A percentile compares a stretch with the other conserved stretches of the same genome.
Evolutionary conservation across 2,113 vertebrate genomes (phyloP).

Genomic region (Epinephelus cyanopodus): DNA sequence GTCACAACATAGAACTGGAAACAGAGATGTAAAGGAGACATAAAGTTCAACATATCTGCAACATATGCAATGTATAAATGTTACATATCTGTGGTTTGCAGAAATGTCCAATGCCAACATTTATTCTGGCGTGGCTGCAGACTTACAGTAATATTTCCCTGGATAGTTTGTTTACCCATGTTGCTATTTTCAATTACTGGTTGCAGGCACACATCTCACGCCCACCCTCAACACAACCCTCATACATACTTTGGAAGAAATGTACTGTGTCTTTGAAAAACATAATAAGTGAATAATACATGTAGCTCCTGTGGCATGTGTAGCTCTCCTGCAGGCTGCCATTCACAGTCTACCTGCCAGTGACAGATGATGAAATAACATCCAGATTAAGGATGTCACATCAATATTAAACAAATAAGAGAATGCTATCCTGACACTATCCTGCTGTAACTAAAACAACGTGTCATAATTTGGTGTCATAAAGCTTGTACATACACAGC

Average conservation of each 20-base stretch:
- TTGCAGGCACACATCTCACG: background rate
- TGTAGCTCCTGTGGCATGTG: background rate
- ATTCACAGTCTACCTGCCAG: slow-evolving; percentile 8
- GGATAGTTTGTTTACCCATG: background rate
- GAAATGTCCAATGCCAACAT: too few species aligned
- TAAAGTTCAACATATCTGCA: too few species aligned
- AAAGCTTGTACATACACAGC: background rate
- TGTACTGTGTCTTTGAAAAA: slow-evolving; percentile 10
- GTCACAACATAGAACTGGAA: too few species aligned
- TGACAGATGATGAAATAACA: slow-evolving; percentile 41
- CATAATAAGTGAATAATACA: slow-evolving; percentile 3
- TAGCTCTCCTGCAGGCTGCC: background rate
- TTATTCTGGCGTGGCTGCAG: background rate
- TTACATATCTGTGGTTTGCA: too few species aligned
- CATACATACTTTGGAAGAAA: background rate
- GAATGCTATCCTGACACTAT: slow-evolving; percentile 32
- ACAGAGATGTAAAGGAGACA: too few species aligned
- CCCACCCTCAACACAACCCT: background rate
- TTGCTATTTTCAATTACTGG: background rate
- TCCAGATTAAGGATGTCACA: slow-evolving; percentile 14
- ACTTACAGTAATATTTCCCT: background rate
- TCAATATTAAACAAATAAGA: slow-evolving; percentile 36
- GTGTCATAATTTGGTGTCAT: slow-evolving; percentile 25
- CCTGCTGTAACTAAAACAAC: slow-evolving; percentile 1
- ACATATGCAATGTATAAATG: too few species aligned